Percentiles rank a stretch among this genome's conserved stretches.
Conservation (phyloP, 2,888 invertebrate species). For the Chymomyza procnemis region DNA sequence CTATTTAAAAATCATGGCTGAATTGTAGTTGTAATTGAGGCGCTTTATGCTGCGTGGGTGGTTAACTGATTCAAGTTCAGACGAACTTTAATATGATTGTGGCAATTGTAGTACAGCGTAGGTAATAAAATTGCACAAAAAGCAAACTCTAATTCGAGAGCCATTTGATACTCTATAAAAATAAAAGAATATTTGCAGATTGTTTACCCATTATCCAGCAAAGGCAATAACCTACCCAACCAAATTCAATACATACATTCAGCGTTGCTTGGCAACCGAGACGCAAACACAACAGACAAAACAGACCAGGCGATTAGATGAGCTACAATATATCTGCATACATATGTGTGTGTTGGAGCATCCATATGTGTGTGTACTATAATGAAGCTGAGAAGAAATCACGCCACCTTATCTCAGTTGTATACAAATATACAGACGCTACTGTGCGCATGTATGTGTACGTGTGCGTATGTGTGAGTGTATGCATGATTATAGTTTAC, state of each 20-base stretch:
- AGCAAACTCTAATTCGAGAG: no score
- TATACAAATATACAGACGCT: slow-evolving; percentile 56
- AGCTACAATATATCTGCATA: slow-evolving; percentile 19
- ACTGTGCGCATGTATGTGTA: slow-evolving; percentile 22
- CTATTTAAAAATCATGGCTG: no score
- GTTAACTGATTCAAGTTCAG: no score
- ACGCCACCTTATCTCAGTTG: slow-evolving; percentile 75
- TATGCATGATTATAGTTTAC: slow-evolving; percentile 4
- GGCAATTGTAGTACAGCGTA: no score
- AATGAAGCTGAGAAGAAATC: slow-evolving; percentile 78
- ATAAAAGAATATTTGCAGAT: no score
- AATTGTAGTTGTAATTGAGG: no score
- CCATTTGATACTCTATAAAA: no score
- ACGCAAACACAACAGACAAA: slow-evolving; percentile 17
- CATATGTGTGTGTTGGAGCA: no score
- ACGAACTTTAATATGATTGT: no score
- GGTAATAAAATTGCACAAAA: no score
- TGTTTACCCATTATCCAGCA: background rate
- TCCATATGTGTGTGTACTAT: no score
- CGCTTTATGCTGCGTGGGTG: no score
- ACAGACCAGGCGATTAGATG: slow-evolving; percentile 1
- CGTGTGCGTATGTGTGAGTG: slow-evolving; percentile 10
- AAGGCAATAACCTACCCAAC: slow-evolving; percentile 16
- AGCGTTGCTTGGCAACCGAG: slow-evolving; percentile 1
- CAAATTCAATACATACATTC: slow-evolving; percentile 1